These are phyloP conservation scores for Rousettus leschenaultii DNA, from an alignment of 2,113 vertebrate species.

Conservation along the genomic window DNA sequence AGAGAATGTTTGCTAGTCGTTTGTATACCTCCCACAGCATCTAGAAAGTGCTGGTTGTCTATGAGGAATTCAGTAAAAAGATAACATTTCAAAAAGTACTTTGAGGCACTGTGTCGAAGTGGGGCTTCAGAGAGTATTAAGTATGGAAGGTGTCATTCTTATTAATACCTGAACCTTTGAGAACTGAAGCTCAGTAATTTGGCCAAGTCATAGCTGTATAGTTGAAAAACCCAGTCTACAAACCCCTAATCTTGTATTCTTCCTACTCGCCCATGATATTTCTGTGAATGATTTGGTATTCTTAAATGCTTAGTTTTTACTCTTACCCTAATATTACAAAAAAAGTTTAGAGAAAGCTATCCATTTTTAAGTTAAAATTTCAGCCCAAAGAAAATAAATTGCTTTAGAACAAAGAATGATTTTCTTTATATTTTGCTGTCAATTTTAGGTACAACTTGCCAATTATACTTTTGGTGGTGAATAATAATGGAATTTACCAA, in stretches of 20 bases:
- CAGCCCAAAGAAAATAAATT: neutral
- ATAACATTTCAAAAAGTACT: neutral
- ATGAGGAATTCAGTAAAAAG: neutral
- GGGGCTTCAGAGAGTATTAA: neutral
- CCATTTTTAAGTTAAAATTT: conserved; percentile 28
- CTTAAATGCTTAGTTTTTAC: neutral
- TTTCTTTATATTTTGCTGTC: conserved; percentile 42
- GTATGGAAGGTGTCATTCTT: neutral
- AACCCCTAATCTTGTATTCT: neutral
- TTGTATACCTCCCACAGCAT: neutral
- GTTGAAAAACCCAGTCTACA: neutral
- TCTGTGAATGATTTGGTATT: conserved; percentile 3
- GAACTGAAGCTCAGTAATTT: neutral
- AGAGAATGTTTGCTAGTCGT: neutral
- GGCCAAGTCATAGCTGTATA: neutral
- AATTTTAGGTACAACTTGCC: conserved; percentile 91
- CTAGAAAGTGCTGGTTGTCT: neutral
- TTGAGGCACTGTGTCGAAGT: neutral
- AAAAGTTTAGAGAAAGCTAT: neutral
- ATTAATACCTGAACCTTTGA: neutral
- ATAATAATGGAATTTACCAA: conserved; percentile 98
- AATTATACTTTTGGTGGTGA: conserved; percentile 92
- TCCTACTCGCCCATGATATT: neutral
- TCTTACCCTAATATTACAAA: neutral
- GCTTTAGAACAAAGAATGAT: conserved; percentile 5